Evolutionary conservation across 2,888 invertebrate species (phyloP).

Genomic region (Stegophylla sp.): DNA sequence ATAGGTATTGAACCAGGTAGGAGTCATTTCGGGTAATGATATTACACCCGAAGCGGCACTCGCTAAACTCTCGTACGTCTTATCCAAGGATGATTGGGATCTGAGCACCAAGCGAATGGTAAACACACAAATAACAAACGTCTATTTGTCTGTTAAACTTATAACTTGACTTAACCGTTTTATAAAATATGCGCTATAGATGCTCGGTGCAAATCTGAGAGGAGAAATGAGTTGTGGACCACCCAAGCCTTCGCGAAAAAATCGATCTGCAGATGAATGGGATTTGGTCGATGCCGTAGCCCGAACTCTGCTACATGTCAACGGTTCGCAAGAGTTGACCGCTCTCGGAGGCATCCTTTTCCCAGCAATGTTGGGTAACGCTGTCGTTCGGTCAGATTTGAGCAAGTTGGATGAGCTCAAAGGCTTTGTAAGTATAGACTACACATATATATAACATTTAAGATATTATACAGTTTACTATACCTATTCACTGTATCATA

Average conservation of each 20-base stretch:
- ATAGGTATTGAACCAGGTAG: constrained; percentile 71
- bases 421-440: constrained; percentile 64
- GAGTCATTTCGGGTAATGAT: constrained; percentile 81
- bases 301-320: constrained; percentile 69
- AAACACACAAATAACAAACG: constrained; percentile 58
- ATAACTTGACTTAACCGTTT: too few relatives aligned
- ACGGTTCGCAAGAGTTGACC: constrained; percentile 69
- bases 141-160: too few relatives aligned
- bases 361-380: constrained; percentile 75
- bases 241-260: constrained; percentile 65
- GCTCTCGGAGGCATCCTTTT: constrained; percentile 71
- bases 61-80: constrained; percentile 86
- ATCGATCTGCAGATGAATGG: constrained; percentile 45
- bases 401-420: constrained; percentile 63
- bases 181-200: constrained; percentile 66
- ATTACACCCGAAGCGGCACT: constrained; percentile 95
- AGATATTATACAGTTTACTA: too few relatives aligned
- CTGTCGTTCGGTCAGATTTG: constrained; percentile 69
- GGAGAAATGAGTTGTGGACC: constrained; percentile 74
- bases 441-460: too few relatives aligned
- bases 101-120: constrained; percentile 73
- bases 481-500: too few relatives aligned
- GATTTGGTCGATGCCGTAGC: constrained; percentile 70
- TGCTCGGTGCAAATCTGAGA: constrained; percentile 79
- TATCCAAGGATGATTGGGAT: constrained; percentile 78